These are phyloP conservation scores for Magallana gigas DNA, from an alignment of 1,140 invertebrate genomes.

Conservation along the genomic window DNA sequence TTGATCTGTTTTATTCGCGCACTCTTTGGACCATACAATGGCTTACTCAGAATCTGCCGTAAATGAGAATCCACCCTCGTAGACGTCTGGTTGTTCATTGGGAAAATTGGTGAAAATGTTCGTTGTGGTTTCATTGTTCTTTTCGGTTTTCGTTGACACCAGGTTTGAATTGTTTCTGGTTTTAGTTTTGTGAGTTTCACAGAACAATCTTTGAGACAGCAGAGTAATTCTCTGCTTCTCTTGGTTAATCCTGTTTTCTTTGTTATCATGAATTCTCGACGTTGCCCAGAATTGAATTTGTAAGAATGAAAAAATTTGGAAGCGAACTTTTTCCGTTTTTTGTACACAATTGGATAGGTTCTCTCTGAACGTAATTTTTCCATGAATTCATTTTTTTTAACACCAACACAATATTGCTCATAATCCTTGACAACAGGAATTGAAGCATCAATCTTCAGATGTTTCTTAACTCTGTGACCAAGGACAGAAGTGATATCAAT, in stretches of 20 bases:
- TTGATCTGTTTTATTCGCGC: slow-evolving; percentile 54
- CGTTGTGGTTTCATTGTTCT: slow-evolving; percentile 26
- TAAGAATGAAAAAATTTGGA: slow-evolving; percentile 61
- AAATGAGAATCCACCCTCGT: slow-evolving; percentile 46
- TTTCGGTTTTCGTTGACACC: slow-evolving; percentile 51
- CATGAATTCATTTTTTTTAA: slow-evolving; percentile 61
- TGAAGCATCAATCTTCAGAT: slow-evolving; percentile 63
- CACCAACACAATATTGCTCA: slow-evolving; percentile 64
- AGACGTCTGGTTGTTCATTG: slow-evolving; percentile 1
- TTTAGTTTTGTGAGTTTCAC: slow-evolving; percentile 62
- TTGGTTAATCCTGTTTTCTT: slow-evolving; percentile 66
- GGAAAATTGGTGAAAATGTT: not conserved
- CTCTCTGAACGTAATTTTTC: slow-evolving; percentile 63
- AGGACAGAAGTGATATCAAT: slow-evolving; percentile 67
- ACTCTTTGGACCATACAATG: slow-evolving; percentile 48
- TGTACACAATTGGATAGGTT: slow-evolving; percentile 68
- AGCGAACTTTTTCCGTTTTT: slow-evolving; percentile 58
- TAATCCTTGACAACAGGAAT: slow-evolving; percentile 60
- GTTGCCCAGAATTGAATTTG: slow-evolving; percentile 65
- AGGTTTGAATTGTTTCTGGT: slow-evolving; percentile 61
- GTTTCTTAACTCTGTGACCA: slow-evolving; percentile 68
- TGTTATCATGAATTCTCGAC: slow-evolving; percentile 61
- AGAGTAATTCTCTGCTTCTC: slow-evolving; percentile 58
- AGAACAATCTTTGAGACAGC: slow-evolving; percentile 56
- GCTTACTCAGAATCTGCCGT: slow-evolving; percentile 46